Evolutionary conservation across 2,113 vertebrate species (phyloP).

Genomic region (Maccullochella peelii): DNA sequence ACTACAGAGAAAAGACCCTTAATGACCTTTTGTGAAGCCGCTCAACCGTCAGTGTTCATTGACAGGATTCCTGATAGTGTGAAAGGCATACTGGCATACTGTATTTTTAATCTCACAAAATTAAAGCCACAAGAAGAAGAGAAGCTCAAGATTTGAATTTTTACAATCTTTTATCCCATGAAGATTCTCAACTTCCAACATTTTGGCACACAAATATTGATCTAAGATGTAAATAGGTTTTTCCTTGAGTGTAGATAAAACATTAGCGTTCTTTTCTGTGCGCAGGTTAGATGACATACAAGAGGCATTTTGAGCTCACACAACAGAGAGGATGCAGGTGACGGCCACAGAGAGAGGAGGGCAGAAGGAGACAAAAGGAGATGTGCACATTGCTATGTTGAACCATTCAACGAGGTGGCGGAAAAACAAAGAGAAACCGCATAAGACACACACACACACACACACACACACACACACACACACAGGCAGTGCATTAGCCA

Average conservation of each 20-base stretch:
- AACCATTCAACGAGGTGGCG: slow-evolving; percentile 47
- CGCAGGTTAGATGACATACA: slow-evolving; percentile 16
- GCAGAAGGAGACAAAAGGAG: slow-evolving; percentile 48
- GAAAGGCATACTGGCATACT: neutral
- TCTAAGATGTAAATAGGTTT: neutral
- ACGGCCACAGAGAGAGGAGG: slow-evolving; percentile 38
- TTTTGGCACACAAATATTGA: slow-evolving; percentile 16
- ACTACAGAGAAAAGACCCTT: slow-evolving; percentile 50
- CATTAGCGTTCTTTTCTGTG: neutral
- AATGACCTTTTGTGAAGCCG: slow-evolving; percentile 52
- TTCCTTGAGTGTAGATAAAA: slow-evolving; percentile 18
- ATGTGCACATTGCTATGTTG: slow-evolving; percentile 30
- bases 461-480: slow-evolving; percentile 30
- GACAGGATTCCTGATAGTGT: slow-evolving; percentile 22
- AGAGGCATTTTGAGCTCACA: slow-evolving; percentile 8
- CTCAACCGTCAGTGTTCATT: slow-evolving; percentile 40
- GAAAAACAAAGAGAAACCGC: slow-evolving; percentile 52
- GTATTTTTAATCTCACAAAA: slow-evolving; percentile 16
- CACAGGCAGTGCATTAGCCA: slow-evolving; percentile 68
- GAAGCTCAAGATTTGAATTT: slow-evolving; percentile 1
- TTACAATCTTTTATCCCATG: neutral
- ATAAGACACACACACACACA: neutral
- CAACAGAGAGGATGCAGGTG: slow-evolving; percentile 18
- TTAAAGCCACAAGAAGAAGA: neutral
- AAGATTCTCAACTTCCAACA: neutral